A percentile compares a stretch with the other conserved stretches of the same genome.
Conservation (phyloP, 2,797 vertebrate species). For the Tadarida brasiliensis region DNA sequence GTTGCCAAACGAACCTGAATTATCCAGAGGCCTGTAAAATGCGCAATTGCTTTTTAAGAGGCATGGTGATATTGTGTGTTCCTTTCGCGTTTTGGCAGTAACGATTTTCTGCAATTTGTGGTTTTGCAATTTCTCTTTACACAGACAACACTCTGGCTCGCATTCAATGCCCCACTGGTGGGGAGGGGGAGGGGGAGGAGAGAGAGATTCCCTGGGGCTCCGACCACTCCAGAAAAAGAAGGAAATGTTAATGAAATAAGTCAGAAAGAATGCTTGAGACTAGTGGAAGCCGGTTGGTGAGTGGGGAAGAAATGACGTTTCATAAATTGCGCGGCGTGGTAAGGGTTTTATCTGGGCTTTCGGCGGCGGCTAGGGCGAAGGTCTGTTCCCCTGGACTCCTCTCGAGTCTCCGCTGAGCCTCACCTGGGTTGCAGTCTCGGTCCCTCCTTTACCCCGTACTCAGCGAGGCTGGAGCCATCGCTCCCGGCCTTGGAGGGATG, state of each 20-base stretch:
- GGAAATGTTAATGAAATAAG: constrained; percentile 78
- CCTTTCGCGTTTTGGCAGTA: constrained; percentile 82
- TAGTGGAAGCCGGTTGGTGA: constrained; percentile 43
- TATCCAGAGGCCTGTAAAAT: constrained; percentile 82
- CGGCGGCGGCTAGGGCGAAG: background rate
- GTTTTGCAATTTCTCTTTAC: constrained; percentile 84
- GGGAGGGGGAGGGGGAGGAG: background rate
- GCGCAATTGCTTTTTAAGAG: constrained; percentile 84
- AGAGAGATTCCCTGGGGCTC: constrained; percentile 73
- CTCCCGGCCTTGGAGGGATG: background rate
- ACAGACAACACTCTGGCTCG: constrained; percentile 82
- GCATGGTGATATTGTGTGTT: constrained; percentile 82
- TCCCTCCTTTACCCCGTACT: background rate
- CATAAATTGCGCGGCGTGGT: constrained; percentile 42
- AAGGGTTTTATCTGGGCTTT: constrained; percentile 58
- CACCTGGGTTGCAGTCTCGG: background rate
- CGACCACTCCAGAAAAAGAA: constrained; percentile 71
- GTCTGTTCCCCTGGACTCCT: background rate
- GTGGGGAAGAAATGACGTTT: constrained; percentile 59
- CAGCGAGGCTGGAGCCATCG: background rate
- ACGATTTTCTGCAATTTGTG: constrained; percentile 84
- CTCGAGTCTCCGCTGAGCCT: constrained; percentile 25
- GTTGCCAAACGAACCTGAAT: constrained; percentile 82
- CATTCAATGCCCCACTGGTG: constrained; percentile 77
- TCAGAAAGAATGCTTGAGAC: constrained; percentile 76